Conservation (phyloP, 2,113 vertebrate species). For the Lynx canadensis region DNA sequence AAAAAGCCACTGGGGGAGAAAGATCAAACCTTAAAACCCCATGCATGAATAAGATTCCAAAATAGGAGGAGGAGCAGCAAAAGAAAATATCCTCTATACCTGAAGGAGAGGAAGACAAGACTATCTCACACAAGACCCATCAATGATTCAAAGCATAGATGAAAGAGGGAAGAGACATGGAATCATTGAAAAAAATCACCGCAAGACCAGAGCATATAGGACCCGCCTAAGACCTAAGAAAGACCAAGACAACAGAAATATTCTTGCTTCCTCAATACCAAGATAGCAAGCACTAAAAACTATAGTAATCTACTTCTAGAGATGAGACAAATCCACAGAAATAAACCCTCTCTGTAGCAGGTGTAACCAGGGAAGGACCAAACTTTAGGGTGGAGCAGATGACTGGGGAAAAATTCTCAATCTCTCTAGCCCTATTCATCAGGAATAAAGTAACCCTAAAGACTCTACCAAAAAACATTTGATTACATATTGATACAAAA, state of each 20-base stretch:
- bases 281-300: neutral
- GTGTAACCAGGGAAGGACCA: neutral
- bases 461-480: neutral
- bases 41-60: neutral
- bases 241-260: neutral
- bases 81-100: neutral
- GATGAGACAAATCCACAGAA: neutral
- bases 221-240: neutral
- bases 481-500: too few species aligned
- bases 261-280: neutral
- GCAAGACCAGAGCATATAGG: neutral
- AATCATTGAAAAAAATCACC: neutral
- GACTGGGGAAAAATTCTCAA: neutral
- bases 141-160: neutral
- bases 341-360: neutral
- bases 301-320: neutral
- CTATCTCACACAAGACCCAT: neutral
- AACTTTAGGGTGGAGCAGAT: neutral
- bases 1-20: neutral
- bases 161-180: neutral
- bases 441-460: neutral
- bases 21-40: neutral
- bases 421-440: neutral
- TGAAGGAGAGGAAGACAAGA: neutral
- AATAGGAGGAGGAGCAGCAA: neutral